Percentiles rank a stretch among this genome's conserved stretches.
Evolutionary conservation across 2,113 vertebrate species (phyloP).

Genomic region (Nothocercus nigrocapillus): DNA sequence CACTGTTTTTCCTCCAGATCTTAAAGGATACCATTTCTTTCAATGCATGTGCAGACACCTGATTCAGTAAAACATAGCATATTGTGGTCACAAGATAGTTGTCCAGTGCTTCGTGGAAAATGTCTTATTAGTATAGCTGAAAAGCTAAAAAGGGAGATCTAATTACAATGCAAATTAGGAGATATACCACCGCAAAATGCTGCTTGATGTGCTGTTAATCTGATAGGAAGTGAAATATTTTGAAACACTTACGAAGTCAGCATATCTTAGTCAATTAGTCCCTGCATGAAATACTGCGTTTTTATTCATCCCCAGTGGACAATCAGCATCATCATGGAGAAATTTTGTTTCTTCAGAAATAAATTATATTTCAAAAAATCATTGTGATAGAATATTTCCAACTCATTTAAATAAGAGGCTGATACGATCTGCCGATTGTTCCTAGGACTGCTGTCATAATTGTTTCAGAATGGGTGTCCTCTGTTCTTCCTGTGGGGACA

Average conservation of each 20-base stretch:
- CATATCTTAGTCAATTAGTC: background rate
- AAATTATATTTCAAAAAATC: background rate
- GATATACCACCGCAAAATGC: background rate
- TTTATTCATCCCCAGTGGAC: background rate
- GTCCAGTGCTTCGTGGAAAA: background rate
- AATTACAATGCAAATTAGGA: background rate
- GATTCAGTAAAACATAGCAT: background rate
- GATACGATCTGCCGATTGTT: background rate
- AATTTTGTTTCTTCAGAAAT: background rate
- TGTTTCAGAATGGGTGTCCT: background rate
- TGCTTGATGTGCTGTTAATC: background rate
- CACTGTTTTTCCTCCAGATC: background rate
- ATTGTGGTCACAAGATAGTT: background rate
- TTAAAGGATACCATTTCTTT: background rate
- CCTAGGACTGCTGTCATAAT: background rate
- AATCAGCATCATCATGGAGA: background rate
- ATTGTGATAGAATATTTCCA: background rate
- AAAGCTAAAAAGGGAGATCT: background rate
- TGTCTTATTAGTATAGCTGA: background rate
- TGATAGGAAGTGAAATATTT: background rate
- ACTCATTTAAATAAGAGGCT: background rate
- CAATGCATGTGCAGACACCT: background rate
- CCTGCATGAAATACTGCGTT: background rate
- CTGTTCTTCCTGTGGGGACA: background rate
- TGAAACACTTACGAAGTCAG: background rate